Conservation (phyloP, 2,888 invertebrate genomes). For the Agonopterix subpropinquella region DNA sequence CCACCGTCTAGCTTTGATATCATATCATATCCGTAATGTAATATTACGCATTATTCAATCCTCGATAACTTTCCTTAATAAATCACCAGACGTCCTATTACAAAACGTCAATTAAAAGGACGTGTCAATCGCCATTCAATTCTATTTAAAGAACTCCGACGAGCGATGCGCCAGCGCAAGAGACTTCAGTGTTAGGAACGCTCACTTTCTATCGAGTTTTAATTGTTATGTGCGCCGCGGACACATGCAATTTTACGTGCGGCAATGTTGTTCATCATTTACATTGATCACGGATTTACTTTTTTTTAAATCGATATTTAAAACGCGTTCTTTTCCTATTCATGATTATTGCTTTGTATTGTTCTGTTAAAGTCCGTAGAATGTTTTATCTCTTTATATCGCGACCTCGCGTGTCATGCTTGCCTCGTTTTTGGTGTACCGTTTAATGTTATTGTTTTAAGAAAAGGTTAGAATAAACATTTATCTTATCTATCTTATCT, state of each 20-base stretch:
- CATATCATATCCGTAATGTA: no score
- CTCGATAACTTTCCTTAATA: conserved; percentile 19
- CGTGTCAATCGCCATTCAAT: conserved; percentile 54
- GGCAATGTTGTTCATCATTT: conserved; percentile 55
- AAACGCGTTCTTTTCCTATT: no score
- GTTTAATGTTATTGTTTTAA: no score
- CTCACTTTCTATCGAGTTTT: conserved; percentile 70
- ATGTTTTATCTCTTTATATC: no score
- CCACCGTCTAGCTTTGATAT: no score
- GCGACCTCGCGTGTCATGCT: no score
- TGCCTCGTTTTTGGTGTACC: no score
- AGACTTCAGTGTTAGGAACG: conserved; percentile 34
- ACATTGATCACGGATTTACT: conserved; percentile 42
- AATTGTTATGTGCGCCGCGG: conserved; percentile 65
- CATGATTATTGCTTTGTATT: no score
- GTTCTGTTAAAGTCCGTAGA: no score
- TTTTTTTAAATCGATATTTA: conserved; percentile 11
- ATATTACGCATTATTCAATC: neutral
- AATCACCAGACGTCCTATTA: no score
- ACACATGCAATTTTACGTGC: conserved; percentile 74
- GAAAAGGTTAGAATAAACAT: no score
- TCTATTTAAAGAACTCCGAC: conserved; percentile 51
- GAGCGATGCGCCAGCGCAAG: conserved; percentile 36
- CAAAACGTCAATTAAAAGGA: conserved; percentile 36
- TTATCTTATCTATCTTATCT: no score